Base-by-base conservation (phyloP, 2,113 vertebrate genomes). In the Sterna hirundo region DNA sequence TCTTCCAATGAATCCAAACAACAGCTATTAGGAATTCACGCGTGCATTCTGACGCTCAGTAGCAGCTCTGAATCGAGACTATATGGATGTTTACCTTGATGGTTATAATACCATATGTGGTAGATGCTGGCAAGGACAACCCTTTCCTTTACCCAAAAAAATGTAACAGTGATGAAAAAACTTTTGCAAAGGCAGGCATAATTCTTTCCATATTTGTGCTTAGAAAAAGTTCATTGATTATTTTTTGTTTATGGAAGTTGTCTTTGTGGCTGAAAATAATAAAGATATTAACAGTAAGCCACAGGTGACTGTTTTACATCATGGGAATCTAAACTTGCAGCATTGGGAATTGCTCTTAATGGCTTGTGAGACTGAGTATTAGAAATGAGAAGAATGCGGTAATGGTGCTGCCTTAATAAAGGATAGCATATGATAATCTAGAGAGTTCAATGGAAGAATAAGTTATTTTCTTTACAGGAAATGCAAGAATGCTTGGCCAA, bases 261-360 rank as follows among this genome's bases (percentile, higher is more conserved):
- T 88, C 66, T 79, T 76, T 85, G 70, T 87, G 84, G 29, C 58
- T 94, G 81, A 80, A 90, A 95, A 91, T 32, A 87, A 88, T 64
- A 52, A n/a, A 64, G 81, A 61, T 49, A 62, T 76, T 85, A 93
- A 77, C 65, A 66, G 64, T 42, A 70, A 96, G 72, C 64, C 21
- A 13, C 68, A 81, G 77, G 51, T 82, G 94, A 79, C 51, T 71
- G 71, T 60, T 88, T 93, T 86, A 77, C 13, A 3, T 94, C 75
- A 70, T 38, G 3, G 4, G 55, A 34, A 38, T 62, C 71, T 77
- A 21, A 92, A 62, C 38, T 83, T 72, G 49, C 30, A 90, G 66
- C 34, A 10, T 30, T 76, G 94, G 44, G 61, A 64, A 55, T 70
- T 66, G 76, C 22, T 96, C 20, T 65, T 90, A 65, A 57, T 60